Conservation (phyloP, 2,888 invertebrate genomes). For the Nemoura dubitans region DNA sequence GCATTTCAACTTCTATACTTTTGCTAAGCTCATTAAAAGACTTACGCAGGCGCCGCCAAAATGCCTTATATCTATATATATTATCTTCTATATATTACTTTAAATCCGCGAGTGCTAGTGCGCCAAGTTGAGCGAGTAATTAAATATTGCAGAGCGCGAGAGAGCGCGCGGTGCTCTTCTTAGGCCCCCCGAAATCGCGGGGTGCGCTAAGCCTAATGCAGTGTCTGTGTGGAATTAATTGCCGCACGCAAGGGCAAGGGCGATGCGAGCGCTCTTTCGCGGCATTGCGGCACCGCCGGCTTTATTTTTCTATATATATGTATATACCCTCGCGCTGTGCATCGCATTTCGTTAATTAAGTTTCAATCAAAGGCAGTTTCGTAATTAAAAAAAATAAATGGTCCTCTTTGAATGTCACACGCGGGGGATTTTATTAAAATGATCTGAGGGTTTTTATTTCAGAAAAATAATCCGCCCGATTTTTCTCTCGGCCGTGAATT, state of each 20-base stretch:
- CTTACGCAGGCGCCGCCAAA: no score
- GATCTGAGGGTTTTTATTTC: background rate
- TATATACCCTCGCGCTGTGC: no score
- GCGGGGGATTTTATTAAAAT: background rate
- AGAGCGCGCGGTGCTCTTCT: background rate
- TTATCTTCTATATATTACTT: background rate
- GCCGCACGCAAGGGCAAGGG: no score
- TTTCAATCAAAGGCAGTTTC: background rate
- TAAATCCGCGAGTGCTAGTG: background rate
- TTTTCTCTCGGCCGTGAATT: background rate
- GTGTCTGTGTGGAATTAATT: background rate
- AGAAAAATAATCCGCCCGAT: background rate
- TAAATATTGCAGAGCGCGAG: background rate
- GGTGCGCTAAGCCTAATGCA: background rate
- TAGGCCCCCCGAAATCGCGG: background rate
- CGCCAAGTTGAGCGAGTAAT: background rate
- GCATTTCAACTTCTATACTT: background rate
- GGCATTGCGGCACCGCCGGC: background rate
- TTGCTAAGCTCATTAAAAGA: background rate
- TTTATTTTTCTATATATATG: background rate
- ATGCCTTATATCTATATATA: no score
- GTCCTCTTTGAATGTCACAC: background rate
- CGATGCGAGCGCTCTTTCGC: no score
- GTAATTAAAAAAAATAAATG: background rate
- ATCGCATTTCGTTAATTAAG: constrained; percentile 5